Conservation (phyloP, 2,113 vertebrate genomes). For the Mohoua ochrocephala region DNA sequence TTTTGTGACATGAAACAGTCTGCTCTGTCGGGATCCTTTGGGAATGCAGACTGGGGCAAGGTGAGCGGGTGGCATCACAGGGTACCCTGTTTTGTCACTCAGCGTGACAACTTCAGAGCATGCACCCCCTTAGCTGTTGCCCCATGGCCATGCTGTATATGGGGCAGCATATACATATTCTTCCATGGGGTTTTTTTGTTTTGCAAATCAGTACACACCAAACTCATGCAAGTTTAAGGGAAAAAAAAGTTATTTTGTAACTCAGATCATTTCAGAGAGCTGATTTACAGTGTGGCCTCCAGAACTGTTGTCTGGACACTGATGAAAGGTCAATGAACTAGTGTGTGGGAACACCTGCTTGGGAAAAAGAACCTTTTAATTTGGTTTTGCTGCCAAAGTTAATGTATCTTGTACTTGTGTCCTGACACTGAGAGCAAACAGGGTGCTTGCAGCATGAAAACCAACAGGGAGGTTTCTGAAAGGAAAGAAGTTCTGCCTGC, state of each 20-base stretch:
- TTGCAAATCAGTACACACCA: background rate
- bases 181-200: background rate
- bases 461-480: background rate
- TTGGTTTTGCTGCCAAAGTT: background rate
- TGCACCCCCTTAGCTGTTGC: background rate
- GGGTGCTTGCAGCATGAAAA: background rate
- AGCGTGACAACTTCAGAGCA: background rate
- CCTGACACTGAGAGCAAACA: background rate
- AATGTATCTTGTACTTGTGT: background rate
- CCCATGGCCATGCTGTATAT: background rate
- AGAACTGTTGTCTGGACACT: background rate
- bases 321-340: background rate
- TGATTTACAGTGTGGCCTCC: background rate
- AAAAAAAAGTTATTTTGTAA: background rate
- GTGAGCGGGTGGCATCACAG: background rate
- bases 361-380: background rate
- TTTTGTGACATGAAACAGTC: background rate
- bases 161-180: too few relatives aligned
- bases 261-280: background rate
- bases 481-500: background rate
- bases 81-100: fast-evolving
- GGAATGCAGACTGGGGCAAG: background rate
- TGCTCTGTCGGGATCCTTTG: background rate
- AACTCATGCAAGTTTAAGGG: background rate
- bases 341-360: background rate